Conservation (phyloP, 2,113 vertebrate genomes). For the Sapajus apella region DNA sequence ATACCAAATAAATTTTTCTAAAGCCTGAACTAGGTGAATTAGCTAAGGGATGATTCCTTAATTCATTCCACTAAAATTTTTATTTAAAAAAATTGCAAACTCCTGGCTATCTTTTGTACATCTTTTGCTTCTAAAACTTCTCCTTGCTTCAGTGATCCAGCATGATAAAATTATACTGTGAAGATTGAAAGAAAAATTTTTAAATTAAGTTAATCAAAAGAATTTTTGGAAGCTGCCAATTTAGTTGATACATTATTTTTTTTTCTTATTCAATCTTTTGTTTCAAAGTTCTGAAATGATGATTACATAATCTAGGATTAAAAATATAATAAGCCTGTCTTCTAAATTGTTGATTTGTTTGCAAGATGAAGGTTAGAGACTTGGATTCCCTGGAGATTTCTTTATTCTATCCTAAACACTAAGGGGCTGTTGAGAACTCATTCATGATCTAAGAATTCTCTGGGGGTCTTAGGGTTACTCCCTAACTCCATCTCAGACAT, state of each 20-base stretch:
- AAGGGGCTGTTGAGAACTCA: background rate
- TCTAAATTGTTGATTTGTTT: background rate
- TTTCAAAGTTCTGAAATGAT: background rate
- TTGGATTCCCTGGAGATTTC: background rate
- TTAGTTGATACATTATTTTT: background rate
- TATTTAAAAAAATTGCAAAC: background rate
- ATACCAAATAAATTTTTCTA: background rate
- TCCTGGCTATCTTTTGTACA: background rate
- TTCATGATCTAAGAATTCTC: background rate
- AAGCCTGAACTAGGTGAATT: background rate
- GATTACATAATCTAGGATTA: background rate
- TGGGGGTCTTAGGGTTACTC: background rate
- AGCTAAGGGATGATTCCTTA: background rate
- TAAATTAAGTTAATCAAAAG: background rate
- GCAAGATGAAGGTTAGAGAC: background rate
- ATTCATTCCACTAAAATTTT: slow-evolving; percentile 1
- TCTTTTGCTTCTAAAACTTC: background rate
- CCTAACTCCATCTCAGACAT: background rate
- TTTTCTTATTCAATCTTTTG: background rate
- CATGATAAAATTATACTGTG: background rate
- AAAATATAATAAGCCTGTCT: background rate
- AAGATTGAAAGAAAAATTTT: background rate
- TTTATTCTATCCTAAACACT: background rate
- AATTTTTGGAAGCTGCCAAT: background rate
- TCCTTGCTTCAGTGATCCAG: background rate